Conservation (phyloP, 1,140 invertebrate species). For the Drosophila mayri region DNA sequence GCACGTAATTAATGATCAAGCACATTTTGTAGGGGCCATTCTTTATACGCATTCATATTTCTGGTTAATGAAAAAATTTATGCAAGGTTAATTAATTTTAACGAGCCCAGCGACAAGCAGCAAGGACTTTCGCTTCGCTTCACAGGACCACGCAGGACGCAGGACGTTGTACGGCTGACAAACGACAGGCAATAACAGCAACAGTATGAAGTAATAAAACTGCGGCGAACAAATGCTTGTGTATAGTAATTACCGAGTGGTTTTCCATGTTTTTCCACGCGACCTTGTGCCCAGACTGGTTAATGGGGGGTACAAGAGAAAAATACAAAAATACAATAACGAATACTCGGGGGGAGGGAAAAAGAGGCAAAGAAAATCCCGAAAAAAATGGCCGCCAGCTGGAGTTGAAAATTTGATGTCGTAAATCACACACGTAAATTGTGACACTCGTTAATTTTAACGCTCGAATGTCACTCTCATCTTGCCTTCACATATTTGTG, state of each 20-base stretch:
- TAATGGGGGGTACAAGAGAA: constrained; percentile 28
- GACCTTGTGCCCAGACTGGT: constrained; percentile 48
- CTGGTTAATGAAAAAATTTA: constrained; percentile 63
- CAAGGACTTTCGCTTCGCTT: constrained; percentile 24
- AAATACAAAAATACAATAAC: neutral
- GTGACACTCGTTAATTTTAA: constrained; percentile 63
- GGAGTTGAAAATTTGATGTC: constrained; percentile 63
- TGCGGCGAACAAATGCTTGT: constrained; percentile 57
- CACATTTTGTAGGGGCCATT: constrained; percentile 19
- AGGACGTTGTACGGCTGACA: constrained; percentile 34
- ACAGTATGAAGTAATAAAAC: constrained; percentile 64
- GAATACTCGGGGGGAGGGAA: neutral
- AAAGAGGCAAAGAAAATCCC: constrained; percentile 5
- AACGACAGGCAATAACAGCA: constrained; percentile 60
- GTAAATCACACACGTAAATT: constrained; percentile 65
- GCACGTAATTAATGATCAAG: constrained; percentile 43
- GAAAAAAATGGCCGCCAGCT: constrained; percentile 51
- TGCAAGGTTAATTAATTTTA: constrained; percentile 67
- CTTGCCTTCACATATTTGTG: constrained; percentile 14
- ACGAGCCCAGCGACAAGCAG: constrained; percentile 38
- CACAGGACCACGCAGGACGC: constrained; percentile 9
- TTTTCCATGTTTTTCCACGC: constrained; percentile 50
- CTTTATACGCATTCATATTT: constrained; percentile 46
- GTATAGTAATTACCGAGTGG: constrained; percentile 59
- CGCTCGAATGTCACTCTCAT: constrained; percentile 40